Conservation (phyloP, 2,113 vertebrate species). For the Thomomys bottae region DNA sequence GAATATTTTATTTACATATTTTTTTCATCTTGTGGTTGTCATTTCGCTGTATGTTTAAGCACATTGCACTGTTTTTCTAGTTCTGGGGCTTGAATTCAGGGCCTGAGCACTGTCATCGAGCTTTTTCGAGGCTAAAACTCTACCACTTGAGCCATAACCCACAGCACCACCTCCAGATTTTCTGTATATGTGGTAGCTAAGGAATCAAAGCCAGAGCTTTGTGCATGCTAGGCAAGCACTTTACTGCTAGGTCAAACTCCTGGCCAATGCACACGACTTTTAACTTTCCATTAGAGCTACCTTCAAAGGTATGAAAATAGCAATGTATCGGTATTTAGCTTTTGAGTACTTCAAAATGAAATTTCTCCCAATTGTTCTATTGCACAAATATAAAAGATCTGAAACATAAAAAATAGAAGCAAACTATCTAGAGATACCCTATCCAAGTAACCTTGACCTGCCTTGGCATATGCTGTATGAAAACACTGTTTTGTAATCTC, state of each 20-base stretch:
- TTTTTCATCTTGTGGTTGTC: background rate
- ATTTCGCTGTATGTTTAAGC: background rate
- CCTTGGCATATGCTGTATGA: background rate
- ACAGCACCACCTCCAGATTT: no score
- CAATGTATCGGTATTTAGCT: background rate
- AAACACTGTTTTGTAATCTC: slow-evolving; percentile 39
- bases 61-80: no score
- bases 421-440: slow-evolving; percentile 4
- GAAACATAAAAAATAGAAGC: slow-evolving; percentile 13
- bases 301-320: slow-evolving; percentile 16
- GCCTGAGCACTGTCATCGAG: no score
- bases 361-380: background rate
- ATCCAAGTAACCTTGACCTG: slow-evolving; percentile 16
- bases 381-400: slow-evolving; percentile 6
- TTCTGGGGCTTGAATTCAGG: no score
- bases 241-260: no score
- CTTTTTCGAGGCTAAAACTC: no score
- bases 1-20: slow-evolving; percentile 4
- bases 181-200: no score
- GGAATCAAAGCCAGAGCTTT: no score
- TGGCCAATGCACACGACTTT: background rate
- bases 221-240: no score
- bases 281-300: background rate
- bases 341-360: background rate
- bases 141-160: no score